Conservation (phyloP, 2,888 invertebrate species). For the Amblyteles armatorius region DNA sequence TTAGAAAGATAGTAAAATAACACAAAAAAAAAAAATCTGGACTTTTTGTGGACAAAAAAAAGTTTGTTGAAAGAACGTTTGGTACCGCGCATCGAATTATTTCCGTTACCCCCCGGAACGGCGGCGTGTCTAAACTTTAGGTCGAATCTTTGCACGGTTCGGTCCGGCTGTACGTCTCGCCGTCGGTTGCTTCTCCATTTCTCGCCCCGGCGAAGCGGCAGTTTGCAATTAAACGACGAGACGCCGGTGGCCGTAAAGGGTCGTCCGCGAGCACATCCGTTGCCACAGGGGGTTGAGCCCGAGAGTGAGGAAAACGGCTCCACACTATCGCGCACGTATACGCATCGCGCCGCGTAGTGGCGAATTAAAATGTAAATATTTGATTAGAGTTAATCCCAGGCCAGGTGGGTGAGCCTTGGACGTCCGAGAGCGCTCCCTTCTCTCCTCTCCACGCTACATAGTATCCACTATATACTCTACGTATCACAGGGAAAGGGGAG, state of each 20-base stretch:
- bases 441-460: constrained; percentile 7
- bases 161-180: not conserved
- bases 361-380: constrained; percentile 84
- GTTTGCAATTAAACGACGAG: constrained; percentile 82
- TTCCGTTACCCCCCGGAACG: not conserved
- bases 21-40: too few relatives aligned
- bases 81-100: not conserved
- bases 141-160: constrained; percentile 1
- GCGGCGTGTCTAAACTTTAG: not conserved
- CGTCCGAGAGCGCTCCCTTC: constrained; percentile 46
- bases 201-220: constrained; percentile 74
- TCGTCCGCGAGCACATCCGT: constrained; percentile 68
- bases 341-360: constrained; percentile 70
- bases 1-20: too few relatives aligned
- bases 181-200: constrained; percentile 24
- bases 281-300: constrained; percentile 32
- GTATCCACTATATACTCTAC: constrained; percentile 27
- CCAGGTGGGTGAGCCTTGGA: constrained; percentile 79
- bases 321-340: constrained; percentile 59
- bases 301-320: constrained; percentile 61
- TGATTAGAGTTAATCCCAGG: constrained; percentile 83
- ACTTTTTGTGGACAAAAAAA: not conserved
- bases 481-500: constrained; percentile 61
- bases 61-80: not conserved
- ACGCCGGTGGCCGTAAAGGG: constrained; percentile 76